Conservation (phyloP, 2,113 vertebrate genomes). For the Indri indri region DNA sequence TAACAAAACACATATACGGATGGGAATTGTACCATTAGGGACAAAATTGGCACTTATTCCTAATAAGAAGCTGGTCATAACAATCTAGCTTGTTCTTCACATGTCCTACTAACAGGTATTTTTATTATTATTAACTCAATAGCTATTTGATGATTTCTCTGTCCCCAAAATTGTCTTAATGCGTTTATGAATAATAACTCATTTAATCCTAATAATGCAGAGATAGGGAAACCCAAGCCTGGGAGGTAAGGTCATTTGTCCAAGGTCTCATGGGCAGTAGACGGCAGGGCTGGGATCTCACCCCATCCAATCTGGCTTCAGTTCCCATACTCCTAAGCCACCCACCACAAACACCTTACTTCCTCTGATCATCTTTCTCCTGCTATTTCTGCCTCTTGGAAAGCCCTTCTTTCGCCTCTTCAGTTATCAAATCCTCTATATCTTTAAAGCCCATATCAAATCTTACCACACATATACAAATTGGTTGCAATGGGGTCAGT, state of each 20-base stretch:
- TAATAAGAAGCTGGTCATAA: background rate
- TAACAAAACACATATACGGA: background rate
- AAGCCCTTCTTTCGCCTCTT: background rate
- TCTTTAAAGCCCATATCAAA: background rate
- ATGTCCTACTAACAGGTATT: background rate
- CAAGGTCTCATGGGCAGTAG: background rate
- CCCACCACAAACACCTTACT: rapidly evolving
- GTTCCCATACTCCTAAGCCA: background rate
- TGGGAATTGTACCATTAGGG: background rate
- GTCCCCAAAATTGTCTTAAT: background rate
- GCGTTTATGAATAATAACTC: background rate
- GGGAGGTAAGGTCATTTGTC: background rate
- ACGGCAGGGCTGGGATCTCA: background rate
- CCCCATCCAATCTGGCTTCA: background rate
- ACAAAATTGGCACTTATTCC: background rate
- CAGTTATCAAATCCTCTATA: background rate
- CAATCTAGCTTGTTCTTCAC: background rate
- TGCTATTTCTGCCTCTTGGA: background rate
- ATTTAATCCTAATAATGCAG: background rate
- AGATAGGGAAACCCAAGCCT: background rate
- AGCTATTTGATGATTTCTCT: background rate
- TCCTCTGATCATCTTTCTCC: no score
- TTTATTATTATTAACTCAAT: background rate
- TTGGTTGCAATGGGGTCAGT: background rate
- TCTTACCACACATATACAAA: background rate